Percentiles rank a stretch among this genome's conserved stretches.
These are phyloP conservation scores for Hirtodrosophila cameraria DNA, from an alignment of 2,888 invertebrate genomes.

Conservation along the genomic window DNA sequence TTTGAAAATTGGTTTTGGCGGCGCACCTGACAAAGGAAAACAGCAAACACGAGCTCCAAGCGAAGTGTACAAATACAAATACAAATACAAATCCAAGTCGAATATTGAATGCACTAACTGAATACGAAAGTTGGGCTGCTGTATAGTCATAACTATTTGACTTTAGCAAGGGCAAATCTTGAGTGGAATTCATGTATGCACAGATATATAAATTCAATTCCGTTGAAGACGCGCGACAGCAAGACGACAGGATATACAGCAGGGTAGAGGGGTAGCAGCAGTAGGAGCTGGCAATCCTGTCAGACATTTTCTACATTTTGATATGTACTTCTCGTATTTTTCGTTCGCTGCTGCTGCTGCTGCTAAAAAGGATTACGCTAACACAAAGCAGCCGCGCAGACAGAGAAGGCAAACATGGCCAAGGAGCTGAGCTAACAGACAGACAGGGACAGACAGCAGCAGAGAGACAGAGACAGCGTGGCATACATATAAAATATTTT, in stretches of 20 bases:
- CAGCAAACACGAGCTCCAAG: conserved; percentile 51
- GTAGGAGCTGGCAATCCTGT: conserved; percentile 63
- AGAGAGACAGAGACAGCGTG: conserved; percentile 21
- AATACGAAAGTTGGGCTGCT: neutral
- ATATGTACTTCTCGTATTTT: conserved; percentile 63
- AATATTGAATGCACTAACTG: conserved; percentile 23
- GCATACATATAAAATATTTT: conserved; percentile 69
- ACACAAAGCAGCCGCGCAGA: conserved; percentile 66
- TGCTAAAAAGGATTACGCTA: conserved; percentile 77
- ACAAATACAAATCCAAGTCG: conserved; percentile 15
- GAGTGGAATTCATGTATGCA: conserved; percentile 39
- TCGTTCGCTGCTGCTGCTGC: too few relatives aligned
- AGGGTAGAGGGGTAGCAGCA: neutral
- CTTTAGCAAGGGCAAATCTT: conserved; percentile 37
- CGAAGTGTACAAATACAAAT: conserved; percentile 46
- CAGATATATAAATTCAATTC: conserved; percentile 75
- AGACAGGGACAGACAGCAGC: conserved; percentile 12
- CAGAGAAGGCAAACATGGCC: conserved; percentile 38
- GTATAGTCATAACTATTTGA: conserved; percentile 47
- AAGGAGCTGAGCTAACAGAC: conserved; percentile 9
- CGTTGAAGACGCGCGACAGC: conserved; percentile 68
- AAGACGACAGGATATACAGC: conserved; percentile 45
- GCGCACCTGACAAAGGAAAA: conserved; percentile 78
- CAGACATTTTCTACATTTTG: conserved; percentile 76
- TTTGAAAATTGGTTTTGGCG: conserved; percentile 81